Base-by-base conservation (phyloP, 2,797 vertebrate genomes). In the Labroides dimidiatus region DNA sequence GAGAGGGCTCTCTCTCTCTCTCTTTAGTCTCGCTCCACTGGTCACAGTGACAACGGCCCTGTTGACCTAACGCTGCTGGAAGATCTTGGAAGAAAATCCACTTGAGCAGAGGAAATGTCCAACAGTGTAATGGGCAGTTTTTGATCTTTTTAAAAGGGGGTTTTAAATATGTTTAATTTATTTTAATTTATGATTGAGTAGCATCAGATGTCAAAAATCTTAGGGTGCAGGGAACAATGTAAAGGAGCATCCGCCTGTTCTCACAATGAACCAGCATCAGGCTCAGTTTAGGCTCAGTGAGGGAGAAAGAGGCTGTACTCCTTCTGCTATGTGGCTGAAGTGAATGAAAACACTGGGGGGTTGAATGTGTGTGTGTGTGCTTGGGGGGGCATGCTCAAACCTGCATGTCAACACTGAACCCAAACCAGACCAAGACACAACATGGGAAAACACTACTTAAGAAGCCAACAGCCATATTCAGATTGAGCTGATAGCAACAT, bases 321-420 rank as follows among this genome's bases (percentile, higher is more conserved):
- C 81, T 90, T 89, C 78, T 87, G 89, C 85, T 87, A 44, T 78
- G 81, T 89, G 90, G 84, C 63, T 58, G 59, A 24, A 56, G 78
- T 90, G 85, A 93, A 93, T 89, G 77, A 84, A 82, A 88, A 86
- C 73, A 80, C 62, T 69, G 33, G 72, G 71, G 70, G 72, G 75
- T 9, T 68, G 78, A 72, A 61, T 71, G 78, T 27, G 69, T 54
- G 24, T 27, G 24, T 27, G 24, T 27, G 24, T 27, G 24, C 24
- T 3, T 27, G 66, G 50, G 54, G 60, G 74, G 65, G 73, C 72
- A 84, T 89, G 80, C 81, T 87, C 59, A 51, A 75, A 77, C 86
- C 82, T 77, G 70, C 77, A 88, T 89, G 66, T 86, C 85, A 87
- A 80, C 66, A 75, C 51, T 43, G 53, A 72, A 48, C 33, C 56